Percentiles rank a stretch among this genome's conserved stretches.
Conservation (phyloP, 2,888 invertebrate genomes). For the Chloromyia formosa region DNA sequence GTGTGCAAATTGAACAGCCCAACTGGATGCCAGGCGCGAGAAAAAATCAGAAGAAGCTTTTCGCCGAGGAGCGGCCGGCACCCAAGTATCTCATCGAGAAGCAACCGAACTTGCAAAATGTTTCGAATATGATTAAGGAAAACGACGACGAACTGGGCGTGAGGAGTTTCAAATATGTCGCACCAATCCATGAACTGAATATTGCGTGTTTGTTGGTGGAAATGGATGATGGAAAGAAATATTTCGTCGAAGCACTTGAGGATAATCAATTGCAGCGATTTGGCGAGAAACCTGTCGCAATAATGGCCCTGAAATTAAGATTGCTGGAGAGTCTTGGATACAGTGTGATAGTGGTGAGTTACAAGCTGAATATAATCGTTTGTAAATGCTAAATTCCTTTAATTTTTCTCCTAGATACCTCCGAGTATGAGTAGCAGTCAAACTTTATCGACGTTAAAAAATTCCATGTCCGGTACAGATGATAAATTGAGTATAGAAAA, state of each 20-base stretch:
- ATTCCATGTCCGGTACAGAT: neutral
- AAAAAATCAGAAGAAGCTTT: slow-evolving; percentile 48
- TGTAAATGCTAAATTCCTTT: neutral
- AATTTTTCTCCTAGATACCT: slow-evolving; percentile 10
- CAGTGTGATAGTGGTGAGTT: slow-evolving; percentile 57
- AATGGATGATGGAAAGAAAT: slow-evolving; percentile 46
- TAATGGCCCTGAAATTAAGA: slow-evolving; percentile 57
- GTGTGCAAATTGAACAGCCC: slow-evolving; percentile 59
- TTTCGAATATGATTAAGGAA: slow-evolving; percentile 52
- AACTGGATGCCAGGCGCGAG: slow-evolving; percentile 51
- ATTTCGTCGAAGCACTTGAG: slow-evolving; percentile 57
- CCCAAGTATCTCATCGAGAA: slow-evolving; percentile 57
- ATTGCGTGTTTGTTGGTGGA: slow-evolving; percentile 58
- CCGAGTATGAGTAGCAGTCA: neutral
- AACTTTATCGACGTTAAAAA: neutral
- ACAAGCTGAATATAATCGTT: neutral
- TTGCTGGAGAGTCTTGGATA: slow-evolving; percentile 56
- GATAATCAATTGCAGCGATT: slow-evolving; percentile 56
- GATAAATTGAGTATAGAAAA: slow-evolving; percentile 10
- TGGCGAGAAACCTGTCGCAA: slow-evolving; percentile 54
- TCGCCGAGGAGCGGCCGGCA: slow-evolving; percentile 53
- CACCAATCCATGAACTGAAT: slow-evolving; percentile 60
- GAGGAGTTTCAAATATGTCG: slow-evolving; percentile 54
- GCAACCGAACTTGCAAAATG: slow-evolving; percentile 53
- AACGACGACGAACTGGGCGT: slow-evolving; percentile 52